These are phyloP conservation scores for Epinotia demarniana DNA, from an alignment of 2,888 invertebrate genomes.

Conservation along the genomic window DNA sequence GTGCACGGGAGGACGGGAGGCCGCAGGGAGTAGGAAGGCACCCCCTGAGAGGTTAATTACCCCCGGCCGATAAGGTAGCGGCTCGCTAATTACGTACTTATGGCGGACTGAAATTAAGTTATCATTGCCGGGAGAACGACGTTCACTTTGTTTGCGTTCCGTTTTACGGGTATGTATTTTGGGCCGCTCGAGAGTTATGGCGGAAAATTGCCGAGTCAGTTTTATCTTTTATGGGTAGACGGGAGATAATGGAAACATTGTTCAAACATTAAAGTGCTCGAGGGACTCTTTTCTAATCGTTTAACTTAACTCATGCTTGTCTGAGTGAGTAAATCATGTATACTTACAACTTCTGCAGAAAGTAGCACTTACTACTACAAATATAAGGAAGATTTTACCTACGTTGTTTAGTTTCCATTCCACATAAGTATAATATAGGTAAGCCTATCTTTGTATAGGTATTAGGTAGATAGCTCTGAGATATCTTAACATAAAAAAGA, in stretches of 20 bases:
- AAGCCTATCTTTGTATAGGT: constrained; percentile 6
- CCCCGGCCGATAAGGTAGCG: constrained; percentile 84
- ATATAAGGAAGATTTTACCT: background rate
- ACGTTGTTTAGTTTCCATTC: background rate
- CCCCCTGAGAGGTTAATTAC: constrained; percentile 82
- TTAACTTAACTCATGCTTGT: constrained; percentile 75
- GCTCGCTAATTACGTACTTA: constrained; percentile 85
- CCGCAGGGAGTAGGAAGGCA: constrained; percentile 55
- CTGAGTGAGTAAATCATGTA: constrained; percentile 46
- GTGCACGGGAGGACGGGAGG: constrained; percentile 67
- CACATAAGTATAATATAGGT: background rate
- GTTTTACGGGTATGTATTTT: constrained; percentile 82
- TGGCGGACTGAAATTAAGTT: constrained; percentile 84
- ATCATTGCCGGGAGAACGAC: constrained; percentile 82
- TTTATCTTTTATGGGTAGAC: constrained; percentile 76
- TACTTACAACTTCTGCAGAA: constrained; percentile 3
- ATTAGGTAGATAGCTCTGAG: constrained; percentile 30
- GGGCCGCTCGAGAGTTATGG: constrained; percentile 78
- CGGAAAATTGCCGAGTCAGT: constrained; percentile 81
- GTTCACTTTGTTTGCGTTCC: constrained; percentile 83
- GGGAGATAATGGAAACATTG: constrained; percentile 79
- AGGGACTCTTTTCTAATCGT: constrained; percentile 77
- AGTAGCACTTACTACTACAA: background rate
- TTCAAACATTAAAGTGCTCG: constrained; percentile 68
- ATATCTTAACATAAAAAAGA: constrained; percentile 43